phyloP scores from a whole-genome alignment of 1,140 invertebrate species.

The Diachasmimorpha longicaudata region DNA sequence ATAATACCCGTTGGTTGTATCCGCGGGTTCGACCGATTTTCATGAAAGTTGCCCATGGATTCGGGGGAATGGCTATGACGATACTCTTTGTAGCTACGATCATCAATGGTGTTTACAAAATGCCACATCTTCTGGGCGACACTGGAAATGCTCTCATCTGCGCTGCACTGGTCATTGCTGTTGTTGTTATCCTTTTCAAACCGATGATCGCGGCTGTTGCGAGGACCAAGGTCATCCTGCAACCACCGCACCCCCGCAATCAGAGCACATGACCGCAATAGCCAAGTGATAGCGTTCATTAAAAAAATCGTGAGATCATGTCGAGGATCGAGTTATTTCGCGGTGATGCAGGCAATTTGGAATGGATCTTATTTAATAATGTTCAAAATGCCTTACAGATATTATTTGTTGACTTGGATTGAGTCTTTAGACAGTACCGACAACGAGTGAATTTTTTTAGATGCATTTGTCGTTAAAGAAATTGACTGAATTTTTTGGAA shows the following conservation, averaged over 20 bases:
- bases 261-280: conserved; percentile 11
- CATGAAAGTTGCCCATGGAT: conserved; percentile 52
- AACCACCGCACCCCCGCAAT: conserved; percentile 30
- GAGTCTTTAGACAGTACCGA: too few species aligned
- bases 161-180: conserved; percentile 47
- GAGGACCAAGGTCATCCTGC: conserved; percentile 44
- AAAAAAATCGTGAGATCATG: background rate
- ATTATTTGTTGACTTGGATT: too few species aligned
- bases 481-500: too few species aligned
- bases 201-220: conserved; percentile 47
- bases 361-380: too few species aligned
- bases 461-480: too few species aligned
- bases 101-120: conserved; percentile 51
- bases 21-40: conserved; percentile 46
- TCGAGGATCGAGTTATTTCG: too few species aligned
- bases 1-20: conserved; percentile 54
- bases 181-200: conserved; percentile 48
- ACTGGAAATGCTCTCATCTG: conserved; percentile 44
- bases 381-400: too few species aligned
- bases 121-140: conserved; percentile 40
- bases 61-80: conserved; percentile 44
- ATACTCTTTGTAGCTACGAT: conserved; percentile 48
- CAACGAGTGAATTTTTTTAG: too few species aligned
- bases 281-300: background rate
- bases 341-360: too few species aligned